These are phyloP conservation scores for Agrochola litura DNA, from an alignment of 2,888 invertebrate species.

Conservation along the genomic window DNA sequence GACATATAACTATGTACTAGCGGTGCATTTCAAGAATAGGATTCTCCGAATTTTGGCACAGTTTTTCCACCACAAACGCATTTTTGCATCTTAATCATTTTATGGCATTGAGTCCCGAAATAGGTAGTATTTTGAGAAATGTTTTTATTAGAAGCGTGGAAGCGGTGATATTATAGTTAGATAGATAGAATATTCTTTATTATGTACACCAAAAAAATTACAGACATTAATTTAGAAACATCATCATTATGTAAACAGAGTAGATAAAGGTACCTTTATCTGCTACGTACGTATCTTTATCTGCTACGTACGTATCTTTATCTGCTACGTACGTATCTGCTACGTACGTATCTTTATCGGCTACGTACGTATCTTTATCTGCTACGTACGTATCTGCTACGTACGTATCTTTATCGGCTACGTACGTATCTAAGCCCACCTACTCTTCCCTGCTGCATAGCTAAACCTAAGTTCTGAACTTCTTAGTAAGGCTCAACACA, in stretches of 20 bases:
- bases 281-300: too few species aligned
- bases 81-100: background rate
- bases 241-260: background rate
- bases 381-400: too few species aligned
- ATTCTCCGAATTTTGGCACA: background rate
- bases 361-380: too few species aligned
- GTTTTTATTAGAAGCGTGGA: background rate
- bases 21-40: background rate
- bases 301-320: too few species aligned
- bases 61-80: background rate
- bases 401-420: too few species aligned
- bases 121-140: background rate
- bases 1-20: background rate
- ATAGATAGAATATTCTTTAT: too few species aligned
- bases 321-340: too few species aligned
- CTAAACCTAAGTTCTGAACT: background rate
- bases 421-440: too few species aligned
- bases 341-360: too few species aligned
- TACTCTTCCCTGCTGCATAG: background rate
- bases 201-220: too few species aligned
- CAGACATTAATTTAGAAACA: too few species aligned
- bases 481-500: background rate
- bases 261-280: background rate
- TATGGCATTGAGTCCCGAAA: background rate
- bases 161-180: background rate